These are phyloP conservation scores for Torymus tubicola DNA, from an alignment of 2,888 invertebrate species.

Conservation along the genomic window DNA sequence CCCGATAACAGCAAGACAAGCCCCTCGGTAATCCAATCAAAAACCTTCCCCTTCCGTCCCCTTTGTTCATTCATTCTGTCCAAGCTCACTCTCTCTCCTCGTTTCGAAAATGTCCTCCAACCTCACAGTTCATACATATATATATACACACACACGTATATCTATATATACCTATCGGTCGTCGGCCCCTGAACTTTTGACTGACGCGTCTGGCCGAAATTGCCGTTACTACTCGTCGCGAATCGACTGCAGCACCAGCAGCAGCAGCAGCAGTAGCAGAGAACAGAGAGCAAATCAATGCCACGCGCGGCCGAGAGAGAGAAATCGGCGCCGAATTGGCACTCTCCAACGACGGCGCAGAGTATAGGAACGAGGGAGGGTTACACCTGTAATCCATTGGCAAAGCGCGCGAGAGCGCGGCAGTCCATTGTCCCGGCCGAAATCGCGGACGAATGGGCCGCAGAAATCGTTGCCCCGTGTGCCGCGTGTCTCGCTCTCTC, in stretches of 20 bases:
- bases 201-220: constrained; percentile 1
- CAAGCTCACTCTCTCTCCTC: no score
- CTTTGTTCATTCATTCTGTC: no score
- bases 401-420: neutral
- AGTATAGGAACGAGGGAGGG: neutral
- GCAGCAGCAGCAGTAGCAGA: neutral
- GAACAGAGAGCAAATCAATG: constrained; percentile 26
- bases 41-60: no score
- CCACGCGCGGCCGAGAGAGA: constrained; percentile 1
- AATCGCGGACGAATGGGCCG: constrained; percentile 1
- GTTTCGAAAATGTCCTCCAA: no score
- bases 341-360: constrained; percentile 1
- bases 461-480: no score
- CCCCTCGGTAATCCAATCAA: no score
- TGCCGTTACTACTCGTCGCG: constrained; percentile 3
- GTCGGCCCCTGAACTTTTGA: constrained; percentile 6
- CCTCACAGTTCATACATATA: no score
- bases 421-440: constrained; percentile 10
- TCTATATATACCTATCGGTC: no score
- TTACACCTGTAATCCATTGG: constrained; percentile 51
- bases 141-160: no score
- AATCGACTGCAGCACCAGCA: neutral
- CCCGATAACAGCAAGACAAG: no score
- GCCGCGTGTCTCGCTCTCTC: no score
- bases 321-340: constrained; percentile 22